Conservation (phyloP, 2,888 invertebrate species). For the Lordiphosa fenestrarum region DNA sequence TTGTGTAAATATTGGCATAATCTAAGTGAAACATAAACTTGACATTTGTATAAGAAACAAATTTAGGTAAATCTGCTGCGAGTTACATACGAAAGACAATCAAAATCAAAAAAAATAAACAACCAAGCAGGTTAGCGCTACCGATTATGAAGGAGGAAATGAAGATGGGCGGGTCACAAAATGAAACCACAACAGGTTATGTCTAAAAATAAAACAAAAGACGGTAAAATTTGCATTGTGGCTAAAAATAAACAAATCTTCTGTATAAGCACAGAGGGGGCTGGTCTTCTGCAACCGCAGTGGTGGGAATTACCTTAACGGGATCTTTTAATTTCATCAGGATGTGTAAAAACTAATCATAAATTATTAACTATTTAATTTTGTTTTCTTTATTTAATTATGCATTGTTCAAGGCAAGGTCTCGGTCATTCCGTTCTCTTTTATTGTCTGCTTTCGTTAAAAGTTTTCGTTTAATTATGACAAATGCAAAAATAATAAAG, state of each 20-base stretch:
- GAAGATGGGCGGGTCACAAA: slow-evolving; percentile 31
- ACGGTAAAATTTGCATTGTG: slow-evolving; percentile 18
- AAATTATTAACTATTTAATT: slow-evolving; percentile 26
- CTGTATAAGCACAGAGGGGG: slow-evolving; percentile 7
- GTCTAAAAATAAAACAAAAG: slow-evolving; percentile 40
- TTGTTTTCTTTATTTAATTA: slow-evolving; percentile 26
- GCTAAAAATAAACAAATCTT: slow-evolving; percentile 46
- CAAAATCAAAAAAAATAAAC: background rate
- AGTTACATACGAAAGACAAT: no score
- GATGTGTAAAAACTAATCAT: slow-evolving; percentile 9
- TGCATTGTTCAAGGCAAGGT: slow-evolving; percentile 53
- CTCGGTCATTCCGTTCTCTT: slow-evolving; percentile 65
- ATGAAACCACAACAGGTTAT: slow-evolving; percentile 47
- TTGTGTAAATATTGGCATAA: slow-evolving; percentile 24
- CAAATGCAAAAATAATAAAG: slow-evolving; percentile 47
- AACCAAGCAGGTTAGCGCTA: background rate
- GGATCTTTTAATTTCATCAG: background rate
- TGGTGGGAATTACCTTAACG: background rate
- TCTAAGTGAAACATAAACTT: slow-evolving; percentile 34
- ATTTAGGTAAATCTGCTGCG: slow-evolving; percentile 3
- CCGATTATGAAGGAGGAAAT: no score
- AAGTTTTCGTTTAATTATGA: slow-evolving; percentile 48
- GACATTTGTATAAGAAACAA: slow-evolving; percentile 34
- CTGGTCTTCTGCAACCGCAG: background rate
- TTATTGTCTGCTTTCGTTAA: slow-evolving; percentile 35